Percentiles rank a stretch among this genome's conserved stretches.
phyloP scores from a whole-genome alignment of 2,888 invertebrate genomes.

The Ophonus ardosiacus region DNA sequence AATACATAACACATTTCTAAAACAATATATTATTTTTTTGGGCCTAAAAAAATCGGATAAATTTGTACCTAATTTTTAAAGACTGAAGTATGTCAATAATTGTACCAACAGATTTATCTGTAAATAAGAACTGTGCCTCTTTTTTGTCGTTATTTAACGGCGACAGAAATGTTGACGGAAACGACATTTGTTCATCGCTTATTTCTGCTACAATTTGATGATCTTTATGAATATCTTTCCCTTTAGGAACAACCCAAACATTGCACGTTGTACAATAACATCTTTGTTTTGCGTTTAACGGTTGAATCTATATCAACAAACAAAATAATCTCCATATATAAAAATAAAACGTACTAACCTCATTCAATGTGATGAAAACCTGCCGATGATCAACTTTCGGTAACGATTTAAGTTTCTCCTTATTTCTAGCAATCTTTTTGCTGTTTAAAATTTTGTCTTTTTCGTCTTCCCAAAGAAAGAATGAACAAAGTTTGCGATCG shows the following conservation, averaged over 20 bases:
- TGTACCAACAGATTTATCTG: constrained; percentile 81
- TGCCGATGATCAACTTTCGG: constrained; percentile 78
- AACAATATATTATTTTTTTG: constrained; percentile 68
- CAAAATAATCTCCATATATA: neutral
- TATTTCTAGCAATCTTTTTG: constrained; percentile 76
- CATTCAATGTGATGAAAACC: constrained; percentile 77
- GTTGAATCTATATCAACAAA: constrained; percentile 74
- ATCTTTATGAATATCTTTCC: constrained; percentile 76
- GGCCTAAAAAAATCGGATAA: neutral
- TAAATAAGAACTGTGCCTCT: constrained; percentile 94
- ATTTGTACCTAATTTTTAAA: constrained; percentile 79
- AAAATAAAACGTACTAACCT: constrained; percentile 73
- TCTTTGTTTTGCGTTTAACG: constrained; percentile 75
- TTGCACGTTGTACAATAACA: constrained; percentile 83
- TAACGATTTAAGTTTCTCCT: constrained; percentile 75
- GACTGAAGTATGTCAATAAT: constrained; percentile 81
- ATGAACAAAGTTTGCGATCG: constrained; percentile 86
- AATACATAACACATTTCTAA: constrained; percentile 88
- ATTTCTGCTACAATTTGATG: constrained; percentile 79
- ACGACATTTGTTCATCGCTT: constrained; percentile 78
- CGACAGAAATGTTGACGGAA: constrained; percentile 83
- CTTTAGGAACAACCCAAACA: constrained; percentile 75
- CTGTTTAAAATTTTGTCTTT: constrained; percentile 73
- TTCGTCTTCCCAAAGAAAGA: constrained; percentile 80
- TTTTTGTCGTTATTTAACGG: constrained; percentile 86